Conservation (phyloP, 35 echinoderm and acorn worm genomes). For the Ptychodera flava region DNA sequence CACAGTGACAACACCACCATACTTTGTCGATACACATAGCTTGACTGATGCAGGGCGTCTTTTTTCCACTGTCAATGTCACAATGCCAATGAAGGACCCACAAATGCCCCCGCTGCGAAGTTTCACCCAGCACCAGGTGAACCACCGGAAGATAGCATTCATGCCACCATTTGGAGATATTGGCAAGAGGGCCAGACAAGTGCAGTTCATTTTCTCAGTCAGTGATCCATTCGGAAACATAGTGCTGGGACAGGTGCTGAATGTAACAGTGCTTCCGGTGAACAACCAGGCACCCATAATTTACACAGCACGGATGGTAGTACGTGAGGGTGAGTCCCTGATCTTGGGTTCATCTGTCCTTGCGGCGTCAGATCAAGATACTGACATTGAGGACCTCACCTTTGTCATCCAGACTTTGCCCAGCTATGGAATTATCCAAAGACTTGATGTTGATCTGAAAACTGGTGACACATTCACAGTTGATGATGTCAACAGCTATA, state of each 20-base stretch:
- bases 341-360: conserved; percentile 54
- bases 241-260: conserved; percentile 58
- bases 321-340: conserved; percentile 57
- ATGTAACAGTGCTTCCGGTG: conserved; percentile 75
- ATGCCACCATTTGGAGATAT: conserved; percentile 92
- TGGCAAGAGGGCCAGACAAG: conserved; percentile 34
- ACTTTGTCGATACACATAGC: conserved; percentile 64
- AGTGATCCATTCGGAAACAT: conserved; percentile 79
- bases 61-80: conserved; percentile 52
- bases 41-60: conserved; percentile 71
- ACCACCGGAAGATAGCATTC: conserved; percentile 70
- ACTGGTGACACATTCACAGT: conserved; percentile 54
- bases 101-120: conserved; percentile 29
- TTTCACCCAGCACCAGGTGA: conserved; percentile 69
- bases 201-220: conserved; percentile 82
- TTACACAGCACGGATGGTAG: conserved; percentile 52
- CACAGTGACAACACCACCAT: conserved; percentile 80
- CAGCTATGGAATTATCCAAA: conserved; percentile 34
- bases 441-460: conserved; percentile 43
- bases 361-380: conserved; percentile 83
- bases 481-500: conserved; percentile 51
- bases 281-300: conserved; percentile 80
- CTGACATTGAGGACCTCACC: conserved; percentile 39
- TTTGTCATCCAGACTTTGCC: conserved; percentile 32
- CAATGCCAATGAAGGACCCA: conserved; percentile 70